Conservation (phyloP, 2,113 vertebrate species). For the Chaetodon auriga region DNA sequence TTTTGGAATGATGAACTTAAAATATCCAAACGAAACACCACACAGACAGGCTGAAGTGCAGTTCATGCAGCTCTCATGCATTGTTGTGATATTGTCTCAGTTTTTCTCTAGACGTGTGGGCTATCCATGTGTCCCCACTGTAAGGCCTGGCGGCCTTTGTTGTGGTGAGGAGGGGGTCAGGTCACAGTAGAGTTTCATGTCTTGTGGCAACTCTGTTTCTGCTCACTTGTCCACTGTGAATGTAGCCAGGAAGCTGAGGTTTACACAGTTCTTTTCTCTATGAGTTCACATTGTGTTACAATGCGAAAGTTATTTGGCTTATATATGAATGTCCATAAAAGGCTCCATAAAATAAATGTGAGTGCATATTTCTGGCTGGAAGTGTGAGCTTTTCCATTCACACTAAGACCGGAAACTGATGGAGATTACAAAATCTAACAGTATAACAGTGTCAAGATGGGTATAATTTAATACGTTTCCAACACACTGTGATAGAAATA, state of each 20-base stretch:
- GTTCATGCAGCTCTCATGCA: background rate
- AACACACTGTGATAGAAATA: background rate
- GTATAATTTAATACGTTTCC: background rate
- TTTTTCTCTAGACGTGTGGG: background rate
- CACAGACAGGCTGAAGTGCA: background rate
- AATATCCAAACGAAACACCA: background rate
- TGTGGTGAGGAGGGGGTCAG: constrained; percentile 67
- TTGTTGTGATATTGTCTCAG: background rate
- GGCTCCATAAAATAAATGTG: background rate
- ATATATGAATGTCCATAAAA: background rate
- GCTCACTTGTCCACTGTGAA: constrained; percentile 64
- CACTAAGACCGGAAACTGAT: constrained; percentile 6
- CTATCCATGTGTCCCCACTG: background rate
- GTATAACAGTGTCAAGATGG: background rate
- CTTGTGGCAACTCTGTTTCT: constrained; percentile 54
- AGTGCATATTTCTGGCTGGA: too few species aligned
- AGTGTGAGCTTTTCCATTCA: background rate
- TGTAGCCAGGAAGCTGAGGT: constrained; percentile 78
- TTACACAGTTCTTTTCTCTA: constrained; percentile 2
- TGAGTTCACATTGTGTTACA: background rate
- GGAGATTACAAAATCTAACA: background rate
- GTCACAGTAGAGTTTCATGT: constrained; percentile 28
- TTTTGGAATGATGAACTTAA: too few species aligned
- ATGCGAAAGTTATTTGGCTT: background rate
- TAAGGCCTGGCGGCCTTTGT: constrained; percentile 63